phyloP scores from a whole-genome alignment of 1,140 invertebrate genomes.

The Pemphigus obesinymphae region DNA sequence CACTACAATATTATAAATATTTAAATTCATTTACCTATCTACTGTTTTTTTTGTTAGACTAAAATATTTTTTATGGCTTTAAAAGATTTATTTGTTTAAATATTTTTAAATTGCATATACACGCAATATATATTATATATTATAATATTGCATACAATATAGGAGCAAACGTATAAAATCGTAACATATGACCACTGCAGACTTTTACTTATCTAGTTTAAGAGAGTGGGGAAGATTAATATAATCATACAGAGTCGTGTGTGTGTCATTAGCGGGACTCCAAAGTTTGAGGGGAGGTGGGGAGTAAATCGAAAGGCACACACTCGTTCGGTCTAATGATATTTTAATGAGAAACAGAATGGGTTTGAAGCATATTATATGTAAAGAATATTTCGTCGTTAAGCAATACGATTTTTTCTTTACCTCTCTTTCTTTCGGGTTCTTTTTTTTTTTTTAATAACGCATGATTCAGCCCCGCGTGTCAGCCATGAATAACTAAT shows the following conservation, averaged over 20 bases:
- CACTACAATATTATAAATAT: too few species aligned
- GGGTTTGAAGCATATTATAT: slow-evolving; percentile 17
- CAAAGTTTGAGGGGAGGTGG: slow-evolving; percentile 21
- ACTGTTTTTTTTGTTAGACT: neutral
- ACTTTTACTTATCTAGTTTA: neutral
- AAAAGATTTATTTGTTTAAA: neutral
- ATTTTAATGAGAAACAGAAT: slow-evolving; percentile 42
- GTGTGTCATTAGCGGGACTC: slow-evolving; percentile 31
- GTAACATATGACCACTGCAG: neutral
- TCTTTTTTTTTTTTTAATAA: slow-evolving; percentile 34
- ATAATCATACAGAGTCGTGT: slow-evolving; percentile 35
- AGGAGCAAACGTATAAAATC: neutral
- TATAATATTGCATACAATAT: neutral
- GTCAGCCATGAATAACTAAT: slow-evolving; percentile 42
- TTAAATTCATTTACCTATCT: too few species aligned
- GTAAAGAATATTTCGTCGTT: slow-evolving; percentile 38
- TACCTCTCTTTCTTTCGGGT: slow-evolving; percentile 27
- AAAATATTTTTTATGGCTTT: neutral
- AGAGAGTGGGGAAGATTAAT: slow-evolving; percentile 23
- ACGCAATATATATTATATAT: too few species aligned
- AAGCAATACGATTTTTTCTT: slow-evolving; percentile 31
- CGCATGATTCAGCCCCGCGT: slow-evolving; percentile 40
- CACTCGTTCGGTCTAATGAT: slow-evolving; percentile 30
- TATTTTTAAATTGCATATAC: neutral
- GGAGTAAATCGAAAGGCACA: slow-evolving; percentile 36